These are phyloP conservation scores for Drosophila leonis DNA, from an alignment of 2,888 invertebrate genomes.

Conservation along the genomic window DNA sequence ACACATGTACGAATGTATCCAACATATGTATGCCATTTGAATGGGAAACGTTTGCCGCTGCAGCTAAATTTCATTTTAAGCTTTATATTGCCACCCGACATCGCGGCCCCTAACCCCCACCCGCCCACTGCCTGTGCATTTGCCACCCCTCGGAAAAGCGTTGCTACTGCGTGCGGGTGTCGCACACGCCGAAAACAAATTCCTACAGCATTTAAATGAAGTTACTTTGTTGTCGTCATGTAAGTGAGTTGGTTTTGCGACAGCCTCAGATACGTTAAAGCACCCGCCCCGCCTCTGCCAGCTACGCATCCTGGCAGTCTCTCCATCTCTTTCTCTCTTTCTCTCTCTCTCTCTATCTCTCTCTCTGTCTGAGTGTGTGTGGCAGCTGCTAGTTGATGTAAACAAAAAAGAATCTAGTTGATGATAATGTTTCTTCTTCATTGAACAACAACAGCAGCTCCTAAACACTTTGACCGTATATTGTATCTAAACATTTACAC, in stretches of 20 bases:
- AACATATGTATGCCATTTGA: conserved; percentile 62
- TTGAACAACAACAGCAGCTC: conserved; percentile 31
- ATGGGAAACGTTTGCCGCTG: conserved; percentile 53
- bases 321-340: background rate
- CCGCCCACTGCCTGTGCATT: conserved; percentile 5
- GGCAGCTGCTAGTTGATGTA: conserved; percentile 34
- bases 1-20: conserved; percentile 49
- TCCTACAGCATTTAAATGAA: conserved; percentile 81
- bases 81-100: conserved; percentile 56
- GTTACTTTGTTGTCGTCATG: conserved; percentile 72
- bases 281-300: too few relatives aligned
- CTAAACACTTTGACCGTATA: conserved; percentile 16
- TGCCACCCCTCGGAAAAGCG: conserved; percentile 18
- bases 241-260: conserved; percentile 56
- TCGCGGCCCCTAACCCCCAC: background rate
- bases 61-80: conserved; percentile 59
- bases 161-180: conserved; percentile 44
- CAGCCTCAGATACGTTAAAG: conserved; percentile 44
- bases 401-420: conserved; percentile 33
- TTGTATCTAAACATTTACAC: conserved; percentile 11
- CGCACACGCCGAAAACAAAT: conserved; percentile 76
- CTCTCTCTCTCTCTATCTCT: background rate
- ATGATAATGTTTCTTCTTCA: conserved; percentile 35
- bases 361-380: conserved; percentile 21
- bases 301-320: conserved; percentile 35